Conservation (phyloP, 2,888 invertebrate species). For the Oligia fasciuncula region DNA sequence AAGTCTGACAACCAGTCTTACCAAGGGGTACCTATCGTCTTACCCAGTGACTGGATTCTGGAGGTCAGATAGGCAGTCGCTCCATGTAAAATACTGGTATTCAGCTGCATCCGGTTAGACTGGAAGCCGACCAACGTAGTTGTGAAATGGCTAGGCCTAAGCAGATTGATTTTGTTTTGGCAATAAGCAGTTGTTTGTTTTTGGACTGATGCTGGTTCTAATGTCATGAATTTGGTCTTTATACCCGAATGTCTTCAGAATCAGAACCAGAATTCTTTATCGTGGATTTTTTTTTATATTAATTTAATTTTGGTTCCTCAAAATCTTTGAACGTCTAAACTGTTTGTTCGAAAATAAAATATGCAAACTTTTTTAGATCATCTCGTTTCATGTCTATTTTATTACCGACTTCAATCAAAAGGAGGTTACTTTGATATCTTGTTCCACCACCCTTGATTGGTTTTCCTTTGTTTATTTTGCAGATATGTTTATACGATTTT, state of each 20-base stretch:
- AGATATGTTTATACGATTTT: not conserved
- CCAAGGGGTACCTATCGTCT: no score
- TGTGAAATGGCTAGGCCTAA: not conserved
- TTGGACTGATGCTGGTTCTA: not conserved
- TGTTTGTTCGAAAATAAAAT: no score
- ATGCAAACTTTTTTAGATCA: no score
- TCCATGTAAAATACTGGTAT: not conserved
- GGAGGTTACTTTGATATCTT: no score
- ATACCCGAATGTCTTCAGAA: not conserved
- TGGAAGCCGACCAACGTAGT: not conserved
- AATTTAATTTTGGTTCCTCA: no score
- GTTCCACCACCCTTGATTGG: no score
- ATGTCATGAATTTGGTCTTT: not conserved
- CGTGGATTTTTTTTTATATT: no score
- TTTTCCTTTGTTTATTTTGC: not conserved
- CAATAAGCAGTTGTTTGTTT: not conserved
- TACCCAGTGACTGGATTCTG: not conserved
- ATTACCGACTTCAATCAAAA: no score
- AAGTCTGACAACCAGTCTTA: no score
- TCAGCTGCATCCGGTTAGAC: not conserved
- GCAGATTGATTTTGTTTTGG: not conserved
- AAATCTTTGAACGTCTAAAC: no score
- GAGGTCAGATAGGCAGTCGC: not conserved
- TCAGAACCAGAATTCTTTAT: not conserved
- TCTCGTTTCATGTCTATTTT: no score